Base-by-base conservation (phyloP, 2,113 vertebrate genomes). In the Diphyllodes magnificus region DNA sequence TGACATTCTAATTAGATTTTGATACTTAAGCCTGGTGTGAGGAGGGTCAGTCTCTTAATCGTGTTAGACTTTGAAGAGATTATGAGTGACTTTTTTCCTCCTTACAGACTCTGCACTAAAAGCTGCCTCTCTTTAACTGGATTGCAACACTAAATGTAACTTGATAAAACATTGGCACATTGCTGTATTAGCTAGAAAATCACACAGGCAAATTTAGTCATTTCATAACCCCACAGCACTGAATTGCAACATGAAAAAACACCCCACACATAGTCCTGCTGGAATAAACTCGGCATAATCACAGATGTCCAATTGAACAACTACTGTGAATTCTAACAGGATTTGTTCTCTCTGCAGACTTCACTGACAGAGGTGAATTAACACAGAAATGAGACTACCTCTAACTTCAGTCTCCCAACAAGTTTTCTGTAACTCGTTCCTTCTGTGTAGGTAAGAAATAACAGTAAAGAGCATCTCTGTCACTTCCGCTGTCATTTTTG, bases 1-100 rank as follows among this genome's bases (percentile, higher is more conserved):
- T 4, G 14, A 87, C 81, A 79, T 53, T 88, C 49, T 93, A 89
- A 96, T 93, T 82, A 92, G 86, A 93, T 96, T 95, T 86, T 89
- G 69, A 65, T 87, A 72, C 44, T 95, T 93, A 71, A 93, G 65
- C 78, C 86, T 79, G 73, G 45, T 76, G 84, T 89, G 89, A 94
- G 86, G 84, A 93, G 91, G 77, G 92, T 91, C 92, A 94, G 86
- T 30, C 77, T 78, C 54, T 78, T 96, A 93, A 96, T 95, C 31
- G 4, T 5, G 56, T 97, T 96, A 95, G 81, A 63, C 78, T 84
- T 84, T 53, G 73, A 95, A 79, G 53, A 95, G 91, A 95, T 97
- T 85, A 95, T 53, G 35, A 89, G 70, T 39, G 65, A 86, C 69
- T 83, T 96, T 89, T 91, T 93, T 66, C 69, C 44, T 94, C 22